A percentile compares a stretch with the other conserved stretches of the same genome.
These are phyloP conservation scores for Drosophila simulans DNA, from an alignment of 1,140 invertebrate species.

Conservation along the genomic window DNA sequence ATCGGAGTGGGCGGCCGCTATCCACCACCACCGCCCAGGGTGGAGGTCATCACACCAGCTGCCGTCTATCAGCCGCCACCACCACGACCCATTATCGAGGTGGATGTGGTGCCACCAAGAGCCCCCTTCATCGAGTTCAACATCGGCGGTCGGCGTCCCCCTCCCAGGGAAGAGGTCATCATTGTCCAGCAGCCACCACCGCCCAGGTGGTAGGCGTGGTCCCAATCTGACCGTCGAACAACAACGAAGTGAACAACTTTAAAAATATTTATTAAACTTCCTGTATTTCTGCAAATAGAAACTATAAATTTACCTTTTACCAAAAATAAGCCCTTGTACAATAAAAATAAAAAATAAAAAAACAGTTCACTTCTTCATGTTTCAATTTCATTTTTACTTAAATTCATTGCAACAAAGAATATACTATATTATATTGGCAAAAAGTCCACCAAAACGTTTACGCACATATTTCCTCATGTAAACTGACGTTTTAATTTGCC, in stretches of 20 bases:
- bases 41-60: constrained; percentile 63
- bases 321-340: too few species aligned
- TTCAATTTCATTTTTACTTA: too few species aligned
- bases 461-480: too few species aligned
- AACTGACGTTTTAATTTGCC: not conserved
- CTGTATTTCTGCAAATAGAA: constrained; percentile 6
- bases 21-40: constrained; percentile 42
- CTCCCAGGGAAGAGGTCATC: constrained; percentile 63
- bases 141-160: constrained; percentile 63
- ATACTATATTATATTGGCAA: too few species aligned
- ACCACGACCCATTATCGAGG: constrained; percentile 62
- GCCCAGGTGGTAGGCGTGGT: constrained; percentile 56
- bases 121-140: constrained; percentile 70
- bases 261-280: not conserved
- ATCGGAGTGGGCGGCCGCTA: constrained; percentile 62
- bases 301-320: not conserved
- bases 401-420: too few species aligned
- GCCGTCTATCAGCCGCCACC: constrained; percentile 68
- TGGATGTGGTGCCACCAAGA: constrained; percentile 65
- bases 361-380: too few species aligned
- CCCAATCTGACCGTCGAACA: not conserved
- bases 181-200: constrained; percentile 63
- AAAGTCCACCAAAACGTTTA: too few species aligned
- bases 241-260: constrained; percentile 15
- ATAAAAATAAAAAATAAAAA: too few species aligned